Percentiles rank a stretch among this genome's conserved stretches.
Evolutionary conservation across 2,888 invertebrate genomes (phyloP).

Genomic region (Opisthograptis luteolata): DNA sequence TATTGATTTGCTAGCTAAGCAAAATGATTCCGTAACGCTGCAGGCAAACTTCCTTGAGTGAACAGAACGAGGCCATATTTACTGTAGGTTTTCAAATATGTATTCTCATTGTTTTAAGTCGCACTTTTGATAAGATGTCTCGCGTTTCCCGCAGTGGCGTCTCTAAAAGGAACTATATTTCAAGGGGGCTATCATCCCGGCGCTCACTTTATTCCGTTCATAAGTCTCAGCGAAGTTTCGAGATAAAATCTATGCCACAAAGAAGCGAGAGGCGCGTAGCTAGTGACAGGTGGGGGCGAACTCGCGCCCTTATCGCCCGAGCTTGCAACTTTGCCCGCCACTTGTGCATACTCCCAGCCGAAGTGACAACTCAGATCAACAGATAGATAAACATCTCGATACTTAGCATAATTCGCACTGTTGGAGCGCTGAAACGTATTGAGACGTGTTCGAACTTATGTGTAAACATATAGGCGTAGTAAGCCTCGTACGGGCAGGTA

Average conservation of each 20-base stretch:
- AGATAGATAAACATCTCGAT: conserved; percentile 33
- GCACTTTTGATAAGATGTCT: conserved; percentile 41
- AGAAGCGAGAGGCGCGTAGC: conserved; percentile 51
- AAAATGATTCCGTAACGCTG: conserved; percentile 5
- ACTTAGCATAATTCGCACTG: conserved; percentile 2
- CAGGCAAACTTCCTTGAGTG: conserved; percentile 15
- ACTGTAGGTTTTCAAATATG: conserved; percentile 14
- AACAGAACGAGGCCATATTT: conserved; percentile 21
- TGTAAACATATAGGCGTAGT: background rate
- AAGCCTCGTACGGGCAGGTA: conserved; percentile 10
- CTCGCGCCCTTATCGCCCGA: conserved; percentile 50
- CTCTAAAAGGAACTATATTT: conserved; percentile 46
- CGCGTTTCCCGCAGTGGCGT: conserved; percentile 45
- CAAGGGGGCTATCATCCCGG: conserved; percentile 45
- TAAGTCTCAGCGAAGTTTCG: conserved; percentile 59
- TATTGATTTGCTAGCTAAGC: conserved; percentile 10
- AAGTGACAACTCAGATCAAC: conserved; percentile 40
- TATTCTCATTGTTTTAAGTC: conserved; percentile 42
- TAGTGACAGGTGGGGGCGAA: conserved; percentile 54
- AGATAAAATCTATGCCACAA: conserved; percentile 65
- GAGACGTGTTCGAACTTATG: conserved; percentile 5
- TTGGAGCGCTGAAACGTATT: conserved; percentile 4
- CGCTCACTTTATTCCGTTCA: conserved; percentile 57
- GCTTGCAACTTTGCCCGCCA: conserved; percentile 48
- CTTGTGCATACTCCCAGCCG: conserved; percentile 35